Percentiles rank a stretch among this genome's conserved stretches.
phyloP scores from a whole-genome alignment of 23 tunicate genomes.

The Phallusia fumigata region DNA sequence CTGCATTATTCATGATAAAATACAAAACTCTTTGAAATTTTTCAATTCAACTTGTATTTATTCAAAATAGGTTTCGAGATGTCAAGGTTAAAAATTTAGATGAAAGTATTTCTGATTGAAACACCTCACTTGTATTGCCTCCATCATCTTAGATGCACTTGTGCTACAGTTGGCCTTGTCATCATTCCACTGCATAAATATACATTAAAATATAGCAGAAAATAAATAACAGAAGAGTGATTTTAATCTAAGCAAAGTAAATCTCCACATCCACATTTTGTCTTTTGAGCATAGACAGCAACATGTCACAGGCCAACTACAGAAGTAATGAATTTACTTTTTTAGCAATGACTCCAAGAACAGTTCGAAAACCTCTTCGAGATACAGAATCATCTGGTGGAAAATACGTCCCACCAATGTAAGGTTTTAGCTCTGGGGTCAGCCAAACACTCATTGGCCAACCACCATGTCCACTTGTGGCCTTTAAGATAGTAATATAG shows the following conservation, averaged over 20 bases:
- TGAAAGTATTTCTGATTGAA: no score
- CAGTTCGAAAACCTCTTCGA: constrained; percentile 34
- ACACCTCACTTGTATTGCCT: constrained; percentile 32
- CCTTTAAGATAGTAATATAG: constrained; percentile 6
- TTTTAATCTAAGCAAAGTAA: no score
- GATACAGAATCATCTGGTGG: constrained; percentile 43
- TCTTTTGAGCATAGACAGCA: background rate
- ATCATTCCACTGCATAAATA: constrained; percentile 34
- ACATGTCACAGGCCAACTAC: background rate
- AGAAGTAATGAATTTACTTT: background rate
- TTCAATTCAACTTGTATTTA: no score
- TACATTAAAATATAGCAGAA: no score
- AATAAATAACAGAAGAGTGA: no score
- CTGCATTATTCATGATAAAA: background rate
- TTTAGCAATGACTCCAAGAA: constrained; percentile 33
- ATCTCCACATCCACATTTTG: no score
- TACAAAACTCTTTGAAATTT: background rate
- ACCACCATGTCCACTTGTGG: constrained; percentile 58
- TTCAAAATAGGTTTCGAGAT: background rate
- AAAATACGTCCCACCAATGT: constrained; percentile 50
- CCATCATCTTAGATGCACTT: constrained; percentile 42
- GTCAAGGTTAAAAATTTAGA: background rate
- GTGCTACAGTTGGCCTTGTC: constrained; percentile 28
- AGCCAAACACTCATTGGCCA: constrained; percentile 67
- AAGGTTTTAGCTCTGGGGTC: constrained; percentile 41